Percentiles rank a stretch among this genome's conserved stretches.
Evolutionary conservation across 2,113 vertebrate species (phyloP).

Genomic region (Dipodomys stephensi): DNA sequence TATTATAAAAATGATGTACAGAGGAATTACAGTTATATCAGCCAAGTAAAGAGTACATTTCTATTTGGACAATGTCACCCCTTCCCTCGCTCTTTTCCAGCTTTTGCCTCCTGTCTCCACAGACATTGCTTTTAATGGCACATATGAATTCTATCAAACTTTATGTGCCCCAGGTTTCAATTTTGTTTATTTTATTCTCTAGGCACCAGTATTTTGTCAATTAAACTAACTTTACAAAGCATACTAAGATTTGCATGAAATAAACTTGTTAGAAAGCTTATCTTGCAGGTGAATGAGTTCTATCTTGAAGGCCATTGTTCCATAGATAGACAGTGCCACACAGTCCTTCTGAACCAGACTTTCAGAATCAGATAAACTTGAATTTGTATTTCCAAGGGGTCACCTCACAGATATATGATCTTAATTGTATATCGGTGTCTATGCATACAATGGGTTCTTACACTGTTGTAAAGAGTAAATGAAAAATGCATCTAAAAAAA

Average conservation of each 20-base stretch:
- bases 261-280: conserved; percentile 1
- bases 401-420: not conserved
- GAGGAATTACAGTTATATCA: no score
- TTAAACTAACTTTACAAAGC: not conserved
- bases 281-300: conserved; percentile 12
- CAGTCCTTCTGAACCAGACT: no score
- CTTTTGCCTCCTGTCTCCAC: no score
- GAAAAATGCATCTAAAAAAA: conserved; percentile 17
- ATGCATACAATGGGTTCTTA: not conserved
- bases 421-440: not conserved
- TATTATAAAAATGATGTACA: no score
- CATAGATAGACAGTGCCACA: no score
- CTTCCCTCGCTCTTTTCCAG: no score
- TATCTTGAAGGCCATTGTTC: no score
- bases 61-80: no score
- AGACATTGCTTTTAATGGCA: not conserved
- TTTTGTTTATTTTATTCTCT: not conserved
- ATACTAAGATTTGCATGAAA: conserved; percentile 12
- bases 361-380: not conserved
- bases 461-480: conserved; percentile 41
- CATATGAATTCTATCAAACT: not conserved
- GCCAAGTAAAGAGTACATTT: no score
- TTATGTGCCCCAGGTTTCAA: not conserved
- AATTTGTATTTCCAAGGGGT: not conserved
- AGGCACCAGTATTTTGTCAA: conserved; percentile 5